Evolutionary conservation across 1,140 invertebrate species (phyloP).

Genomic region (Lepidostoma basale): DNA sequence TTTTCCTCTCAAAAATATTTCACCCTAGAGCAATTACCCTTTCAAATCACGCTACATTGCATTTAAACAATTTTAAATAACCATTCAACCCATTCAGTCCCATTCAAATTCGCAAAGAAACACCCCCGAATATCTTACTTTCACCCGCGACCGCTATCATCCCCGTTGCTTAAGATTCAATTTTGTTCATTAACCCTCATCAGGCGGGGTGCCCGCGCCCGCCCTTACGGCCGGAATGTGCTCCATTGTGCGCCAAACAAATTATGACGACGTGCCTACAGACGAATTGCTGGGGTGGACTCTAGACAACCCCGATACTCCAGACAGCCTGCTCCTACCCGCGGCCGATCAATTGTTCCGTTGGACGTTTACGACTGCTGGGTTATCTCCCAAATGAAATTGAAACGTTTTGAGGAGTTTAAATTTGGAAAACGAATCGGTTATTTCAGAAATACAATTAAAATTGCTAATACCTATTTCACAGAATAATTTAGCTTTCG

Average conservation of each 20-base stretch:
- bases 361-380: too few species aligned
- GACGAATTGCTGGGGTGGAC: constrained; percentile 31
- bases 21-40: constrained; percentile 10
- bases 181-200: constrained; percentile 46
- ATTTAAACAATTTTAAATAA: constrained; percentile 27
- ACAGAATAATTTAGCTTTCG: too few species aligned
- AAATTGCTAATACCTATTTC: too few species aligned
- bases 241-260: constrained; percentile 42
- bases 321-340: too few species aligned
- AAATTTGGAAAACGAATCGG: too few species aligned
- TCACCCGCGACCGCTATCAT: constrained; percentile 22
- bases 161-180: constrained; percentile 43
- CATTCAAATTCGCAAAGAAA: constrained; percentile 18
- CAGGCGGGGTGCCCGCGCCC: constrained; percentile 7
- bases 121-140: constrained; percentile 28
- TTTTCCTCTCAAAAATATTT: constrained; percentile 13
- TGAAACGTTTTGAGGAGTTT: too few species aligned
- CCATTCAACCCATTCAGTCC: constrained; percentile 19
- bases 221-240: constrained; percentile 31
- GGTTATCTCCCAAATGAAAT: too few species aligned
- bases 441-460: too few species aligned
- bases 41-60: constrained; percentile 26
- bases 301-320: too few species aligned
- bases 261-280: constrained; percentile 44
- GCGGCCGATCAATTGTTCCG: too few species aligned